These are phyloP conservation scores for Mythimna albipuncta DNA, from an alignment of 2,888 invertebrate species.

Conservation along the genomic window DNA sequence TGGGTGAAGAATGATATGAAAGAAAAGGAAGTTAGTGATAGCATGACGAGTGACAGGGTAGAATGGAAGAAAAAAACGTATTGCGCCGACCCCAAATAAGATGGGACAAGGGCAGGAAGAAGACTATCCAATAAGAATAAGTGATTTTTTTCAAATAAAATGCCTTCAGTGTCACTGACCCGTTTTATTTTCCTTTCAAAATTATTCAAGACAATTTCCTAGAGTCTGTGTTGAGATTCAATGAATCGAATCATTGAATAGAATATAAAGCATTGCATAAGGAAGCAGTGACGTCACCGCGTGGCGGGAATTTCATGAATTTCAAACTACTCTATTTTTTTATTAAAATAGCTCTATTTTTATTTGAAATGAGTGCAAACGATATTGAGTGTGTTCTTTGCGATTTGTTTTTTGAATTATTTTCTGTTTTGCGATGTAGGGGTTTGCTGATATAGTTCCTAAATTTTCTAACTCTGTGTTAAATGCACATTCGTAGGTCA, in stretches of 20 bases:
- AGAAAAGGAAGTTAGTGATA: no score
- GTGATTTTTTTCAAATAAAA: conserved; percentile 1
- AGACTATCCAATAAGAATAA: background rate
- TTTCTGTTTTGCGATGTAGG: background rate
- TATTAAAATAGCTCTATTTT: conserved; percentile 71
- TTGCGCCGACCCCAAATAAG: no score
- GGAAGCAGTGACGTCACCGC: conserved; percentile 62
- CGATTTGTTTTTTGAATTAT: background rate
- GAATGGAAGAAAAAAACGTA: no score
- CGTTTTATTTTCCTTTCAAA: conserved; percentile 26
- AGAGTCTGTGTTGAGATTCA: conserved; percentile 50
- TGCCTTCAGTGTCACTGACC: conserved; percentile 7
- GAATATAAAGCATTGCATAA: conserved; percentile 73
- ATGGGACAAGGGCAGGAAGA: no score
- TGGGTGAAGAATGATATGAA: no score
- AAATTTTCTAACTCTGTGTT: no score
- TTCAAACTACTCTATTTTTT: conserved; percentile 68
- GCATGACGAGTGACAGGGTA: no score
- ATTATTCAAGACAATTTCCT: conserved; percentile 24
- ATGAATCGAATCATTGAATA: conserved; percentile 60
- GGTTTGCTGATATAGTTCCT: no score
- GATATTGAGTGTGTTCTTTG: background rate
- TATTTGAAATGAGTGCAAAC: conserved; percentile 43
- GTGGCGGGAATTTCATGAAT: conserved; percentile 68
- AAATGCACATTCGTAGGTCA: no score